Base-by-base conservation (phyloP, 1,140 invertebrate species). In the Sitophilus oryzae region DNA sequence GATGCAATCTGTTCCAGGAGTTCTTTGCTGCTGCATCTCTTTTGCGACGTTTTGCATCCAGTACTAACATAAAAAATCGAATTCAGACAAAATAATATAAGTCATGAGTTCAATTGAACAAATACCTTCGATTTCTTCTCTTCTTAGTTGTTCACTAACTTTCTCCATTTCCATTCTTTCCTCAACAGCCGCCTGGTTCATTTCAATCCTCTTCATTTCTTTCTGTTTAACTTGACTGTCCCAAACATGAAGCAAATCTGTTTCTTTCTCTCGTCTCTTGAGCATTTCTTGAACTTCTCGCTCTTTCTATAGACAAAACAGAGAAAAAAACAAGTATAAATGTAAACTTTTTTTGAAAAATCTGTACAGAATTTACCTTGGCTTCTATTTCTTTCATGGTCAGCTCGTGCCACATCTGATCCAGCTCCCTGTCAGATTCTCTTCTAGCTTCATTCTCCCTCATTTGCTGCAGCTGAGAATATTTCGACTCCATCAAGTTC, bases 381-480 rank as follows among this genome's bases (percentile, higher is more conserved):
- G 60, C 63, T 49, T 61, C 41, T 10, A 58, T 9, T 51, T 68
- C 64, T 42, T 65, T 70, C 22, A 50, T 48, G 30, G 52, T 60
- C 9, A 71, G 35, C n/a, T 66, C 52, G 36, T 69, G 38, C 66
- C 66, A 72, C 65, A 72, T 66, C 19, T 35, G 49, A 36, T 71
- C 64, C 15, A 65, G 36, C 56, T 71, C 69, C 41, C 52, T 58
- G 48, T 72, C 66, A 2, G 57, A 25, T 60, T 72, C 54, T 23
- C 63, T 63, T 41, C 56, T 59, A n/a, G 60, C 60, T 58, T 70
- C 60, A 41, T 72, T 70, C 41, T 72, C 70, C 40, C 63, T 60
- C 34, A 72, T 72, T 60, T 72, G 70, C 44, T 69, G 65, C 37
- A 70, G 55, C 45, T 72, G 66, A 5, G 41, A 22, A n/a, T 64